A percentile compares a stretch with the other conserved stretches of the same genome.
Evolutionary conservation across 64 coral and sea anemone genomes (phyloP).

Genomic region (Stylophora pistillata): DNA sequence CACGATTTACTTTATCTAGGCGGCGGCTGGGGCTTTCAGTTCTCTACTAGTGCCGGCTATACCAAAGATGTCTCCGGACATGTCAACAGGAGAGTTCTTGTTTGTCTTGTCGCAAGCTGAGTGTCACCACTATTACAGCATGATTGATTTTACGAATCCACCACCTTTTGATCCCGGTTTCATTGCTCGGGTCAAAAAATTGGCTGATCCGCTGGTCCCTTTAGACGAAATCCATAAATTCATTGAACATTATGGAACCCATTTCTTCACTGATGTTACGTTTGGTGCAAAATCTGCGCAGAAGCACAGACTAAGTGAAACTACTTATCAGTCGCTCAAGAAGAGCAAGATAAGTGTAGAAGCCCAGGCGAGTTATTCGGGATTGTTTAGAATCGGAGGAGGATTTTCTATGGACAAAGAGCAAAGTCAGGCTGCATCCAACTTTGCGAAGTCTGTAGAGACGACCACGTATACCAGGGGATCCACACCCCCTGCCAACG

Average conservation of each 20-base stretch:
- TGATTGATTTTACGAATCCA: neutral
- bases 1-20: neutral
- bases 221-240: neutral
- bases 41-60: conserved; percentile 37
- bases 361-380: conserved; percentile 58
- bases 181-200: conserved; percentile 1
- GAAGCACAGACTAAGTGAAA: conserved; percentile 18
- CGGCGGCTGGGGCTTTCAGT: conserved; percentile 21
- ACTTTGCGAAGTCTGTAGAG: conserved; percentile 49
- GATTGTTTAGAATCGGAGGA: conserved; percentile 44
- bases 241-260: conserved; percentile 49
- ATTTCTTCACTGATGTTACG: conserved; percentile 39
- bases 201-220: neutral
- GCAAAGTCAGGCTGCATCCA: conserved; percentile 48
- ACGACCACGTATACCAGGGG: conserved; percentile 53
- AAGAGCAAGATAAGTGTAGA: conserved; percentile 29
- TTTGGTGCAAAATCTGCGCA: conserved; percentile 32
- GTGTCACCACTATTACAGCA: conserved; percentile 45
- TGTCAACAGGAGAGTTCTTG: conserved; percentile 37
- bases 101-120: conserved; percentile 23
- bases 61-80: conserved; percentile 17
- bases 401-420: conserved; percentile 62
- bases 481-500: conserved; percentile 38
- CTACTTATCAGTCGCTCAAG: conserved; percentile 13
- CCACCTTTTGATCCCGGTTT: conserved; percentile 32